Evolutionary conservation across 1,140 invertebrate genomes (phyloP).

Genomic region (Eubasilissa regina): DNA sequence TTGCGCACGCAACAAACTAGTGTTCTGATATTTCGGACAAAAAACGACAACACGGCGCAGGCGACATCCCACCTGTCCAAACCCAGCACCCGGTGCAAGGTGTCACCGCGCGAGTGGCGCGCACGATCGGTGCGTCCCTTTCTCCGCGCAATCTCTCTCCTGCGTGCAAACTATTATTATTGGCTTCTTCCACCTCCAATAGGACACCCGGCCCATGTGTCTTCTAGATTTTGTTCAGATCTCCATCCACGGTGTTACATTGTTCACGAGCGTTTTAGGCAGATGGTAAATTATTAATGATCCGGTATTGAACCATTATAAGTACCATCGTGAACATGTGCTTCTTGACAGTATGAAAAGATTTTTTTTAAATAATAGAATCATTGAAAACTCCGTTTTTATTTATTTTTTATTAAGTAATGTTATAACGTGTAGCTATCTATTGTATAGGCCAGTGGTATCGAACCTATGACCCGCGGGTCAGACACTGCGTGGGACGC

Average conservation of each 20-base stretch:
- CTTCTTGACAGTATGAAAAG: too few relatives aligned
- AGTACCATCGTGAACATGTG: too few relatives aligned
- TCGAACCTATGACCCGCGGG: too few relatives aligned
- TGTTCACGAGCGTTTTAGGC: background rate
- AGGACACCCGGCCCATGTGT: conserved; percentile 3
- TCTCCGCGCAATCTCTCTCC: conserved; percentile 6
- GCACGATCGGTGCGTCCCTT: background rate
- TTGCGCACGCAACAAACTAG: background rate
- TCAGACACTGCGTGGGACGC: too few relatives aligned
- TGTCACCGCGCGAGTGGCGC: conserved; percentile 1
- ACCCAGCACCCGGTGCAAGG: background rate
- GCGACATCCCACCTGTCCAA: conserved; percentile 25
- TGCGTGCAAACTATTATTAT: background rate
- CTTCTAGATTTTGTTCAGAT: background rate
- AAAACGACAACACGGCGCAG: background rate
- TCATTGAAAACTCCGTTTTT: too few relatives aligned
- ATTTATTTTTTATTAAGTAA: too few relatives aligned
- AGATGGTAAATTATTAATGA: conserved; percentile 27
- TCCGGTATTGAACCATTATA: too few relatives aligned
- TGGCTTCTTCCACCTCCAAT: conserved; percentile 7
- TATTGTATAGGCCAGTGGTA: too few relatives aligned
- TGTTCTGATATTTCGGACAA: conserved; percentile 18
- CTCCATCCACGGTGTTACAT: background rate
- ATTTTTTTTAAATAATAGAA: too few relatives aligned
- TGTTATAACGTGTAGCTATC: too few relatives aligned